Evolutionary conservation across 2,113 vertebrate species (phyloP), one percentile per base, ranked within the genome.

Genomic region (Vireo altiloquus): DNA sequence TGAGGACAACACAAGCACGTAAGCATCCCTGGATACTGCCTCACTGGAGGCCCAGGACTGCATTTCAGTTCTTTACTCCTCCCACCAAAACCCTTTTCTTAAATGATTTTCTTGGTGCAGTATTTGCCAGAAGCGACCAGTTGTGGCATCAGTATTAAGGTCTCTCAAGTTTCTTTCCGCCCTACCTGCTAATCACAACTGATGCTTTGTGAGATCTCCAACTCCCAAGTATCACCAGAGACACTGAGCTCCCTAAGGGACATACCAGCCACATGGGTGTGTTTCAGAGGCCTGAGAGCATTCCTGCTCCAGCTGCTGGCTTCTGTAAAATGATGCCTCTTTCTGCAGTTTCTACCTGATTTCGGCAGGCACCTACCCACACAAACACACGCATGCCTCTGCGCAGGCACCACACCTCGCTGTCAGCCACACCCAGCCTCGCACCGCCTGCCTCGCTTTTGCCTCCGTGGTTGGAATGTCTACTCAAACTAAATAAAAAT

Each of bases 361-460:
- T 44, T 88, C 0, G 0, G 47, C 33, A 27, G 87, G 61, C 74
- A n/a, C 42, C 20, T 13, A 56, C 52, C 52, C 20, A 27, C 54
- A 28, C 50, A 69, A 13, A 66, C 11, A 35, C 35, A 65, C 0
- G 0, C 42, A 50, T 30, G 49, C 61, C 63, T 64, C 53, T 8
- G 31, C 0, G 0, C 75, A 40, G 23, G 47, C 54, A 71, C 2
- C 65, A 46, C 33, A 11, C 37, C 6, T 1, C 2, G 1, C 54
- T 31, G 9, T 16, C 42, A 1, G 39, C 47, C 3, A 0, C 89
- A 56, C 83, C 91, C 79, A 65, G 79, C 64, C 71, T 76, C 0
- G 0, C 24, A 1, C 30, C n/a, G 61, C 63, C 42, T 35, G 65
- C 33, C 1, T 1, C 0, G 0, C 56, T 71, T 39, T 9, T 52